These are phyloP conservation scores for Siphlonurus alternatus DNA, from an alignment of 2,888 invertebrate species.

Conservation along the genomic window DNA sequence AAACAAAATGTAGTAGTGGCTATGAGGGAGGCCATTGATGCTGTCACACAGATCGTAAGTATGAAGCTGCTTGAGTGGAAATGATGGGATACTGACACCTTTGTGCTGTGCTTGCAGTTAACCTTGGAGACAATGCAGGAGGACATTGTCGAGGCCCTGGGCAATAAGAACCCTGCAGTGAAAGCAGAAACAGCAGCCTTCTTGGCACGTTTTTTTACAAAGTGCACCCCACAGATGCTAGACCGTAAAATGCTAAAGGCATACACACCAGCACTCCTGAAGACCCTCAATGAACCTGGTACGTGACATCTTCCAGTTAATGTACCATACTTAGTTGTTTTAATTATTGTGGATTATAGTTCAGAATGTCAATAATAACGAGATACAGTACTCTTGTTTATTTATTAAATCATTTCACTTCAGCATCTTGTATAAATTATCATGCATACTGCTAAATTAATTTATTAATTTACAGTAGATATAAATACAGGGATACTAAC, in stretches of 20 bases:
- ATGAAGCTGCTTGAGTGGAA: neutral
- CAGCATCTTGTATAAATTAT: no score
- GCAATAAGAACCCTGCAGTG: slow-evolving; percentile 80
- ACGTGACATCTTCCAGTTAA: no score
- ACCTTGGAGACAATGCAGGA: slow-evolving; percentile 70
- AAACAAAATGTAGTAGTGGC: slow-evolving; percentile 78
- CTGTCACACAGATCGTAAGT: slow-evolving; percentile 61
- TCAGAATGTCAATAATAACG: no score
- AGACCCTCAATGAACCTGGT: slow-evolving; percentile 62
- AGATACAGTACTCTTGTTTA: no score
- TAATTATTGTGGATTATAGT: no score
- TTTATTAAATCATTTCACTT: no score
- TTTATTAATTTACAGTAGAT: no score
- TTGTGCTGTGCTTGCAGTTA: slow-evolving; percentile 37
- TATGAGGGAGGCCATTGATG: slow-evolving; percentile 79
- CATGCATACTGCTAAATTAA: no score
- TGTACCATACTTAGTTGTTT: no score
- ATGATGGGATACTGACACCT: no score
- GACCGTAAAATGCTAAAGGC: slow-evolving; percentile 83
- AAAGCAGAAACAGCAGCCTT: slow-evolving; percentile 77
- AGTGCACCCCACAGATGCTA: slow-evolving; percentile 60
- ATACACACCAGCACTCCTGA: slow-evolving; percentile 57
- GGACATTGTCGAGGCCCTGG: slow-evolving; percentile 67
- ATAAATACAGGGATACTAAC: no score
- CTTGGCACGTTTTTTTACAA: slow-evolving; percentile 63